Conservation (phyloP, 2,797 vertebrate genomes). For the Ctenochaetus hawaiiensis region DNA sequence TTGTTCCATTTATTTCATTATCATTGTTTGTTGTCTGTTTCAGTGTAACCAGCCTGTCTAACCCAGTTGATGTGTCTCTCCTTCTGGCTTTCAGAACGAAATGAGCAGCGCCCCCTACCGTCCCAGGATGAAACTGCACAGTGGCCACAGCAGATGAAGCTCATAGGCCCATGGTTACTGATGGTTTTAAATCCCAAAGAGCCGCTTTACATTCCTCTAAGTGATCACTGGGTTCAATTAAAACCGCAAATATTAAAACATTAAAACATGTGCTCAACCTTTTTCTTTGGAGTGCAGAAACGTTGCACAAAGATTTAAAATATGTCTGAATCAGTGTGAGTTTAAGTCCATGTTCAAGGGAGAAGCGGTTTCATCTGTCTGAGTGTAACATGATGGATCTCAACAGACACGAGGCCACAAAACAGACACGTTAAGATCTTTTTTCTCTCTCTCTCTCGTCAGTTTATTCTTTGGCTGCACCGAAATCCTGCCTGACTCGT, state of each 20-base stretch:
- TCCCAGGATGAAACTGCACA: neutral
- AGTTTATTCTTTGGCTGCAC: slow-evolving; percentile 48
- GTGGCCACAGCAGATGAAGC: neutral
- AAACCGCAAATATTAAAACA: slow-evolving; percentile 21
- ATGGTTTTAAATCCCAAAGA: slow-evolving; percentile 55
- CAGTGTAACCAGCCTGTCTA: slow-evolving; percentile 27
- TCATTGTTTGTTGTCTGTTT: slow-evolving; percentile 19
- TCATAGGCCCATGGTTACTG: slow-evolving; percentile 46
- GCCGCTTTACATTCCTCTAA: slow-evolving; percentile 51
- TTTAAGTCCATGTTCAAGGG: slow-evolving; percentile 17
- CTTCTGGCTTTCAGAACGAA: slow-evolving; percentile 62
- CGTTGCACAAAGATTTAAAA: slow-evolving; percentile 12
- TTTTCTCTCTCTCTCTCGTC: slow-evolving; percentile 7
- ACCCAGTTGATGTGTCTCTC: neutral
- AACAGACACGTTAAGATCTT: slow-evolving; percentile 37
- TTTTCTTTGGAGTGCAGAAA: neutral
- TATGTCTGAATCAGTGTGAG: slow-evolving; percentile 12
- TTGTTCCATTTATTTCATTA: slow-evolving; percentile 4
- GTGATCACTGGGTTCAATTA: slow-evolving; percentile 48
- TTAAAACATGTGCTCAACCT: too few relatives aligned
- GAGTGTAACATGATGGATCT: slow-evolving; percentile 63
- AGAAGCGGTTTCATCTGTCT: slow-evolving; percentile 28
- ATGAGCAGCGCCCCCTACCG: slow-evolving; percentile 79
- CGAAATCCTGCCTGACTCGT: slow-evolving; percentile 74
- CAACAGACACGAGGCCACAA: slow-evolving; percentile 47